phyloP scores from a whole-genome alignment of 2,113 vertebrate genomes.

The Odocoileus hemionus region DNA sequence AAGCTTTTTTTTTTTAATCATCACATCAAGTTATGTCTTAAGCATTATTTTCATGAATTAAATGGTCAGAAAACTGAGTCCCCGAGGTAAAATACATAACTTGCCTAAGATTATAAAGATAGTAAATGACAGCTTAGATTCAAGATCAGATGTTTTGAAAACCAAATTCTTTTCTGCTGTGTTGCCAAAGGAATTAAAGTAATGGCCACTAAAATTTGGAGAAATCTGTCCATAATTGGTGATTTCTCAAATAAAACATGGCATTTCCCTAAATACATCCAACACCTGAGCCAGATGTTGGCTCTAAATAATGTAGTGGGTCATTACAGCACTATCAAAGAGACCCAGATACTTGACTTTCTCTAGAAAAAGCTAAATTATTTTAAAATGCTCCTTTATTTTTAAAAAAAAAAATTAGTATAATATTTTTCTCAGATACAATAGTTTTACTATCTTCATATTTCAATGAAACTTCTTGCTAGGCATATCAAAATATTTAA shows the following conservation, averaged over 20 bases:
- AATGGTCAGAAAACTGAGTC: background rate
- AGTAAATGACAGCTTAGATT: background rate
- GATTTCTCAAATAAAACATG: background rate
- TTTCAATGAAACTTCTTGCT: background rate
- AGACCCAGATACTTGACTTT: background rate
- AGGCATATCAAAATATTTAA: background rate
- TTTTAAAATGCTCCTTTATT: background rate
- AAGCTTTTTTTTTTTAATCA: background rate
- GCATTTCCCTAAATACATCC: background rate
- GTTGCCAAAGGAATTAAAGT: background rate
- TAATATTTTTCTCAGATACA: background rate
- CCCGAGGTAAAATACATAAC: background rate
- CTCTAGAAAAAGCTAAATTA: background rate
- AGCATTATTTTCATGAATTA: background rate
- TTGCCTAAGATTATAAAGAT: background rate
- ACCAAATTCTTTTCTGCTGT: background rate
- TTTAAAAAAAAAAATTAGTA: background rate
- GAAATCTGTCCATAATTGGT: background rate
- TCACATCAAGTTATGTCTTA: background rate
- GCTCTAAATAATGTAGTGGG: background rate
- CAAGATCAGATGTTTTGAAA: background rate
- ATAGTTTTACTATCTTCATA: background rate
- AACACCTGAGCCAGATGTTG: background rate
- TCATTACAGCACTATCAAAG: background rate
- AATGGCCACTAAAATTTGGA: background rate